Evolutionary conservation across 2,113 vertebrate genomes (phyloP).

Genomic region (Tricholaema leucomelas): DNA sequence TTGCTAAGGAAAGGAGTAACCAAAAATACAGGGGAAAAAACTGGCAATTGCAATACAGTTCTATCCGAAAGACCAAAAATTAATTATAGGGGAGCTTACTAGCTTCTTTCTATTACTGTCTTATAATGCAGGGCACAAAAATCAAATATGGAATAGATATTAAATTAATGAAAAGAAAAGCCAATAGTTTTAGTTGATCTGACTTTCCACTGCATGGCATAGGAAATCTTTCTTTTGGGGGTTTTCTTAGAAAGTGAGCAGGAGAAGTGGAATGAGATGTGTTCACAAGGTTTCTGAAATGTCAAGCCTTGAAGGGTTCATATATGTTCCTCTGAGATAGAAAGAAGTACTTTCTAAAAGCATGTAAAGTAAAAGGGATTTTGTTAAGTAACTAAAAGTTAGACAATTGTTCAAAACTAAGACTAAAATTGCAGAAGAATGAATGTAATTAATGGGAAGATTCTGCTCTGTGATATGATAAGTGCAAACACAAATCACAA

Average conservation of each 20-base stretch:
- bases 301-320: neutral
- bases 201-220: neutral
- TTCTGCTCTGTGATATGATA: neutral
- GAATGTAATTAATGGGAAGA: neutral
- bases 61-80: neutral
- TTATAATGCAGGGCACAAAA: neutral
- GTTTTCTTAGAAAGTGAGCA: neutral
- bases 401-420: neutral
- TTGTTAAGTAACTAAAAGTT: neutral
- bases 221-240: neutral
- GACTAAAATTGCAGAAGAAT: neutral
- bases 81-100: neutral
- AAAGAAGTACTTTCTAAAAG: neutral
- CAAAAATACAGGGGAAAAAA: neutral
- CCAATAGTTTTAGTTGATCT: neutral
- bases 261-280: neutral
- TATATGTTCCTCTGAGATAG: neutral
- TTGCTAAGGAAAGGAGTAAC: neutral
- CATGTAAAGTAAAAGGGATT: neutral
- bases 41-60: neutral
- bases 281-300: neutral
- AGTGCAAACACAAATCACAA: neutral
- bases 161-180: conserved; percentile 18
- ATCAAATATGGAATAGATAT: neutral
- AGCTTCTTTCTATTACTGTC: neutral